Evolutionary conservation across 2,113 vertebrate genomes (phyloP), one percentile per base, ranked within the genome.

Genomic region (Beaufortia kweichowensis): DNA sequence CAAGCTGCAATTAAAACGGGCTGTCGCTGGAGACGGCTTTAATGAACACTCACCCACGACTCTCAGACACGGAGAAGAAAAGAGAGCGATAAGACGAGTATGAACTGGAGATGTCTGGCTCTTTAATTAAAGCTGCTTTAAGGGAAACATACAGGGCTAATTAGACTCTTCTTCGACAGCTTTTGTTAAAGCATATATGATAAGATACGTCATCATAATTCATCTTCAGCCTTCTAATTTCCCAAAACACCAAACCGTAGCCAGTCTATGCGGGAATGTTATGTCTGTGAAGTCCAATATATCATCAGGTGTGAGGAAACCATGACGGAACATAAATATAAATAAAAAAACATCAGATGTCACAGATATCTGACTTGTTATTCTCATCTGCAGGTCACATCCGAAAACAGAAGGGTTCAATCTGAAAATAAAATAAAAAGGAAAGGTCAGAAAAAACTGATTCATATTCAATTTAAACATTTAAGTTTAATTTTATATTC

Each of bases 1-100:
- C 76, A 76, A 71, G 76, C 76, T 82, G 73, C 81, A 79, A 71
- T 82, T 82, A 76, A 64, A 82, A 64, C 60, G 39, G 70, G 14
- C 77, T 39, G 72, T 79, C 72, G 76, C 43, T 35, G 46, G 64
- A 60, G 76, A 55, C 46, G 21, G 70, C 57, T 71, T 74, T 82
- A 79, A 79, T 59, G 24, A 76, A 79, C 59, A 56, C 77, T 66
- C 55, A 12, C 28, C 17, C 57, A 33, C 50, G 39, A 56, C 29
- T 57, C 31, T 35, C 14, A 33, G 31, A 69, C 14, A 19, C 17
- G 17, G 31, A 43, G 29, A 41, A n/a, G 28, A 11, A 39, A 24
- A 23, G 50, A 76, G 75, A 29, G 55, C 46, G 75, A 70, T n/a
- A 60, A 70, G 29, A n/a, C 24, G 43, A 70, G 66, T 28, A 55